A percentile compares a stretch with the other conserved stretches of the same genome.
Conservation (phyloP, 2,888 invertebrate genomes). For the Megamerina dolium region DNA sequence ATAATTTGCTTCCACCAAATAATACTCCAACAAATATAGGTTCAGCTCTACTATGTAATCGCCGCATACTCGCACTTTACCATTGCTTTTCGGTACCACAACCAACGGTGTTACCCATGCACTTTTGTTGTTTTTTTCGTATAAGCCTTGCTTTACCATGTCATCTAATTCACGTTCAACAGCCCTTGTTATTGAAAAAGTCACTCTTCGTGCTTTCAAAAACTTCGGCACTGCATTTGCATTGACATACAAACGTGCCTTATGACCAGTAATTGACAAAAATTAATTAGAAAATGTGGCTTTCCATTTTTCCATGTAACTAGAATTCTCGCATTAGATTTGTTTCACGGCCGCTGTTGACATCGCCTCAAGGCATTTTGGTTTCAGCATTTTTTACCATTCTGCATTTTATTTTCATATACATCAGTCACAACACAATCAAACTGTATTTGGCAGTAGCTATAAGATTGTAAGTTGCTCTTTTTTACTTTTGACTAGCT, state of each 20-base stretch:
- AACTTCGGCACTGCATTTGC: slow-evolving; percentile 1
- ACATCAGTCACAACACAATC: slow-evolving; percentile 3
- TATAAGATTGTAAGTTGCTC: slow-evolving; percentile 6
- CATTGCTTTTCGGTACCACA: slow-evolving; percentile 27
- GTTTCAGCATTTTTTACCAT: slow-evolving; percentile 1
- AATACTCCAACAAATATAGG: slow-evolving; percentile 21
- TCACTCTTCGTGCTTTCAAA: not conserved
- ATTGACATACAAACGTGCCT: not conserved
- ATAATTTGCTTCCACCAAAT: slow-evolving; percentile 21
- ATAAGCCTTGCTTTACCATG: slow-evolving; percentile 9
- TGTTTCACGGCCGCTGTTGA: not conserved
- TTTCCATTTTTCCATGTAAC: slow-evolving; percentile 2
- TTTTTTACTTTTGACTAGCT: slow-evolving; percentile 1
- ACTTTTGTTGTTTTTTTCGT: slow-evolving; percentile 17
- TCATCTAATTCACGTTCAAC: slow-evolving; percentile 14
- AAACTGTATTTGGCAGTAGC: slow-evolving; percentile 9
- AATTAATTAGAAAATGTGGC: not conserved
- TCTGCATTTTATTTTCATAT: not conserved
- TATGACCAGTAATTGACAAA: not conserved
- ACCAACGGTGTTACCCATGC: slow-evolving; percentile 36
- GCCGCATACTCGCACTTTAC: slow-evolving; percentile 22
- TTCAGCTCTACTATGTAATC: slow-evolving; percentile 26
- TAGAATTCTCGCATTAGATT: slow-evolving; percentile 5
- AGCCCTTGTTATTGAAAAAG: not conserved
- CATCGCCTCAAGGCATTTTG: slow-evolving; percentile 2